phyloP scores from a whole-genome alignment of 2,888 invertebrate genomes.

The Latrodectus elegans region DNA sequence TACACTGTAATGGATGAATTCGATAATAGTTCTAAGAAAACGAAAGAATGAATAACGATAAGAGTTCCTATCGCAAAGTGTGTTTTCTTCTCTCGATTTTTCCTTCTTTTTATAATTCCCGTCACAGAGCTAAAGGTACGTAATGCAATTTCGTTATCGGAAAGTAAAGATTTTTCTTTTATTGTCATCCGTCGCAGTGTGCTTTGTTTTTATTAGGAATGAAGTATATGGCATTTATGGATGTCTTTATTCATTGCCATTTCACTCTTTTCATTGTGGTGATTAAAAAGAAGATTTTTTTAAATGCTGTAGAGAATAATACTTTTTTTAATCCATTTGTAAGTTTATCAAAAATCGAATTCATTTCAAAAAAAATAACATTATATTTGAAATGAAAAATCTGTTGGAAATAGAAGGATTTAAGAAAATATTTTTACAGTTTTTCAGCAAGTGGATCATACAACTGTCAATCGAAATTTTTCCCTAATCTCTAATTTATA shows the following conservation, averaged over 20 bases:
- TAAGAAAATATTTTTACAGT: too few relatives aligned
- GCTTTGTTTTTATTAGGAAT: background rate
- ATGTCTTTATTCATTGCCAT: conserved; percentile 1
- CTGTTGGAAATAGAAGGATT: too few relatives aligned
- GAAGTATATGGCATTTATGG: background rate
- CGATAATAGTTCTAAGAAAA: conserved; percentile 48
- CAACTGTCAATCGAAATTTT: too few relatives aligned
- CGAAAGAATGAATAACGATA: conserved; percentile 30
- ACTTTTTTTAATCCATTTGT: too few relatives aligned
- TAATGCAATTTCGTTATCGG: conserved; percentile 32
- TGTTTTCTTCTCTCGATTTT: conserved; percentile 5
- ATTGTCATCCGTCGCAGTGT: background rate
- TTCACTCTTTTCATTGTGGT: background rate
- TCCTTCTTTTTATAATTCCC: conserved; percentile 7
- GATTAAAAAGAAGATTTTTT: background rate
- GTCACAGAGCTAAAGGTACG: conserved; percentile 7
- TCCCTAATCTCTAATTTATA: too few relatives aligned
- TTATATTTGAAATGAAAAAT: too few relatives aligned
- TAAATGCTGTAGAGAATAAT: too few relatives aligned
- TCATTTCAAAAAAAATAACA: too few relatives aligned
- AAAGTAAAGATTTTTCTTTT: background rate
- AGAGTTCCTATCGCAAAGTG: conserved; percentile 13
- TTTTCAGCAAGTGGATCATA: too few relatives aligned
- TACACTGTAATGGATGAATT: conserved; percentile 55
- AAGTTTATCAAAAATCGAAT: too few relatives aligned